Evolutionary conservation across 2,797 vertebrate genomes (phyloP).

Genomic region (Sandelia bainsii): DNA sequence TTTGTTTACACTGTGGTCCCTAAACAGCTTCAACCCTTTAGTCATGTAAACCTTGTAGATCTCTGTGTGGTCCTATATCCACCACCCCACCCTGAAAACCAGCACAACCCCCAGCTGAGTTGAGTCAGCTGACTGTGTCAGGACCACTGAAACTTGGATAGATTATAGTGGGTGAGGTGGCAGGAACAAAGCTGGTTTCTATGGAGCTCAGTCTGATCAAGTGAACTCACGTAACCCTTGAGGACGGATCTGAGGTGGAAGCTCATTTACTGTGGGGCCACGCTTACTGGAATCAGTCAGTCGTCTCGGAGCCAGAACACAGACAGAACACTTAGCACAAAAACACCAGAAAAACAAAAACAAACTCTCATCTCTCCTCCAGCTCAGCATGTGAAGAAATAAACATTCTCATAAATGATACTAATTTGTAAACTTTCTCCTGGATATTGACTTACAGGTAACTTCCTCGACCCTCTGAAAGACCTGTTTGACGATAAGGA

Average conservation of each 20-base stretch:
- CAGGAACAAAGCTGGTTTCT: constrained; percentile 77
- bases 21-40: background rate
- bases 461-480: constrained; percentile 78
- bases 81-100: constrained; percentile 37
- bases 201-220: constrained; percentile 62
- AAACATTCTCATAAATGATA: background rate
- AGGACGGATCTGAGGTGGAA: constrained; percentile 52
- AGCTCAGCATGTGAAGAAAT: background rate
- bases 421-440: constrained; percentile 11
- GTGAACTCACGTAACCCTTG: constrained; percentile 63
- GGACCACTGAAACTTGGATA: constrained; percentile 46
- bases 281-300: constrained; percentile 53
- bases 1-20: background rate
- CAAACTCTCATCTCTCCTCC: background rate
- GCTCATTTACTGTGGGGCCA: constrained; percentile 63
- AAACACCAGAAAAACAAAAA: no score
- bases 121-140: constrained; percentile 68
- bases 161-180: constrained; percentile 62
- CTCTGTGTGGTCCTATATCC: constrained; percentile 6
- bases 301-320: constrained; percentile 11
- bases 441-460: constrained; percentile 60
- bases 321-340: no score
- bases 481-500: constrained; percentile 62
- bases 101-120: constrained; percentile 39
- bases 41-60: constrained; percentile 1